Evolutionary conservation across 2,888 invertebrate species (phyloP).

Genomic region (Hyppa rectilinea): DNA sequence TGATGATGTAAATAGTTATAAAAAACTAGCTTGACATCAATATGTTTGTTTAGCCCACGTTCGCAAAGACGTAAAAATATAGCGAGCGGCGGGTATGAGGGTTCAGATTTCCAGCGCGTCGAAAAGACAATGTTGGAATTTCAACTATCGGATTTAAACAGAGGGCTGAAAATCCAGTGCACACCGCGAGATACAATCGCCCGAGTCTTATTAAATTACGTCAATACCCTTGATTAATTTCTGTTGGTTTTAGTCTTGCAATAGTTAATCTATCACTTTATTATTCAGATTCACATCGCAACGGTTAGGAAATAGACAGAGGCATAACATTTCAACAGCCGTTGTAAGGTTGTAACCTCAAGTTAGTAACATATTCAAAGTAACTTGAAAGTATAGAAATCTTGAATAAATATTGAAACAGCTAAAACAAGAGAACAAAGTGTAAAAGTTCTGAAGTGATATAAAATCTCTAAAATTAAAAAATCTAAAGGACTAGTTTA

Average conservation of each 20-base stretch:
- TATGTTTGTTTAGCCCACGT: too few relatives aligned
- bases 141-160: too few relatives aligned
- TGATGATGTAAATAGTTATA: background rate
- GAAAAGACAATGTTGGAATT: too few relatives aligned
- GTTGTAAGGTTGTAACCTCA: conserved; percentile 45
- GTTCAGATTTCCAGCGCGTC: too few relatives aligned
- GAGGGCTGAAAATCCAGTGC: too few relatives aligned
- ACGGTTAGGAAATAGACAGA: conserved; percentile 44
- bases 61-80: too few relatives aligned
- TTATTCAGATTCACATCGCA: conserved; percentile 56
- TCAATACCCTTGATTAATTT: conserved; percentile 3
- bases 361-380: conserved; percentile 51
- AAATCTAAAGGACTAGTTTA: too few relatives aligned
- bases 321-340: conserved; percentile 50
- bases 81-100: too few relatives aligned
- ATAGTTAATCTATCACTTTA: conserved; percentile 37
- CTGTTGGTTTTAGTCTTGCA: conserved; percentile 18
- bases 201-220: background rate
- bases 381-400: background rate
- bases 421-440: background rate
- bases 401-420: conserved; percentile 13
- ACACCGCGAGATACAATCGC: too few relatives aligned
- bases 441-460: background rate
- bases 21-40: background rate
- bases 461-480: background rate